Base-by-base conservation (phyloP, 2,888 invertebrate genomes). In the Oasisia sp. region DNA sequence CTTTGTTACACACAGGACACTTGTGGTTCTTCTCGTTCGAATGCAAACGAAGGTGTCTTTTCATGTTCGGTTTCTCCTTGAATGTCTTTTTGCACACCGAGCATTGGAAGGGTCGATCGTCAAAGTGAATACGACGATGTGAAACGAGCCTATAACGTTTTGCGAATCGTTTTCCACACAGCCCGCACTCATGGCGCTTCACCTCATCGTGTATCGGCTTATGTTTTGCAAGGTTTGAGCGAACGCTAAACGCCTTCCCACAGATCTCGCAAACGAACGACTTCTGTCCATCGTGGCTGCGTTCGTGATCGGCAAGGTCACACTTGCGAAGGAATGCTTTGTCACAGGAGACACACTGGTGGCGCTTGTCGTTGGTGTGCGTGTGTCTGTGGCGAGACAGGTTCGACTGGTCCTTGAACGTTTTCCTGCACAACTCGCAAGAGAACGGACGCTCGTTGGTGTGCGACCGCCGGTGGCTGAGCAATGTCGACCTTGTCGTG, bases 251-350 rank as follows among this genome's bases (percentile, higher is more conserved):
- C n/a, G 74, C 74, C 92, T 92, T 92, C 45, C 92, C 92, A n/a
- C 92, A 92, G 50, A 91, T 32, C 8, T 58, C 90, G 91, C 92
- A 92, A 0, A 91, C 56, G 14, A 91, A 91, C 14, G 91, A 91
- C 56, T 32, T 90, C 12, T 32, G 90, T 19, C 56, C 91, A 14
- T 44, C 38, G 56, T 92, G 92, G 7, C 56, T 89, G 38, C 58
- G 56, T 89, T 32, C 58, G 58, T 92, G 92, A 32, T 90, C 58
- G 12, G 32, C 50, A 14, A 92, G 92, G n/a, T 91, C 44, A 32
- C 91, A 32, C 56, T 45, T 32, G 32, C 56, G 50, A 11, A 58
- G 44, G 90, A 92, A 92, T n/a, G 74, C 74, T n/a, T 74, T 74
- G 27, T 27, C 74, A 27, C 74, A 74, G 74, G 74, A 27, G 74